phyloP scores from a whole-genome alignment of 2,113 vertebrate species.

The Probosciger aterrimus region DNA sequence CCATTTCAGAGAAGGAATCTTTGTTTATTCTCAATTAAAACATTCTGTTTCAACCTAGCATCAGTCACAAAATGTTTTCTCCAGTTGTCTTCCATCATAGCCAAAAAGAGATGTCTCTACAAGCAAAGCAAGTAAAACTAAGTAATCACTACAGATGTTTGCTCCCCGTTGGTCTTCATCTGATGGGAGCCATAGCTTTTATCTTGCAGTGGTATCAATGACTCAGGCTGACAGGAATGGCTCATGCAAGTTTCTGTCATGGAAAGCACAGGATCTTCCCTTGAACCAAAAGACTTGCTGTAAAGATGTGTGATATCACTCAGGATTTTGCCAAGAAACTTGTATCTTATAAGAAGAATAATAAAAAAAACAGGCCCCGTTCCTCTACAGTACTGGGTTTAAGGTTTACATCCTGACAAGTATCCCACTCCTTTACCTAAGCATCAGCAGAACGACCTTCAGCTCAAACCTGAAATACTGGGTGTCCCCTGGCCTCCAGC shows the following conservation, averaged over 20 bases:
- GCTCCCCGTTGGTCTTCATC: neutral
- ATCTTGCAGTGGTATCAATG: neutral
- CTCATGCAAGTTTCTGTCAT: neutral
- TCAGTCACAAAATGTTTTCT: neutral
- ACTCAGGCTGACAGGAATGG: neutral
- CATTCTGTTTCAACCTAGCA: neutral
- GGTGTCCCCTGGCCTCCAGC: neutral
- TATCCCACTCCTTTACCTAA: neutral
- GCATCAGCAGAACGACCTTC: neutral
- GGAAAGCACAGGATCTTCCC: neutral
- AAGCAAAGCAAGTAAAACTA: neutral
- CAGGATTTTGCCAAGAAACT: neutral
- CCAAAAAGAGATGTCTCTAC: neutral
- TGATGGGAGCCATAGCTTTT: neutral
- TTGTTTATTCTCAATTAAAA: neutral
- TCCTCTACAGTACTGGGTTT: neutral
- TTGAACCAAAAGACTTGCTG: neutral
- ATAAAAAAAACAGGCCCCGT: neutral
- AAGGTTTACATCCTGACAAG: neutral
- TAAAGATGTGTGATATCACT: fast-evolving
- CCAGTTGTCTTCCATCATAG: neutral
- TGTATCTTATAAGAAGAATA: neutral
- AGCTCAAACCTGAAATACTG: neutral
- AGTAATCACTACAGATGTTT: neutral
- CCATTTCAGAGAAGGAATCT: neutral